Base-by-base conservation (phyloP, 2,113 vertebrate species). In the Columba livia region DNA sequence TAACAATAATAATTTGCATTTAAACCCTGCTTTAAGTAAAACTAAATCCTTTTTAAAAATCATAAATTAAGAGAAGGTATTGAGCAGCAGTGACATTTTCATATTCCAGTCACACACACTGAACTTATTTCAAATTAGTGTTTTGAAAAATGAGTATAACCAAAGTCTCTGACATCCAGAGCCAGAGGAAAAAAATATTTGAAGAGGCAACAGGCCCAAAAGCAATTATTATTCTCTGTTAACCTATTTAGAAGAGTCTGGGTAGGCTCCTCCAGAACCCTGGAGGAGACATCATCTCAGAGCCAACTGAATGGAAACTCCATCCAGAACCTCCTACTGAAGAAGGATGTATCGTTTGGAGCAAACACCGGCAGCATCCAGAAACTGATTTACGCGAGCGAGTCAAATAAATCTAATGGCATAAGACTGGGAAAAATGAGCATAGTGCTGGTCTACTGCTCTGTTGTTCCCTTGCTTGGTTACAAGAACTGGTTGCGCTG, bases 141-240 rank as follows among this genome's bases (percentile, higher is more conserved):
- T 88, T 89, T 89, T 92, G 89, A 93, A 94, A 95, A 96, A 67
- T 60, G 20, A 90, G 65, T 47, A 40, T 54, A 93, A 94, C 54
- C 28, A 74, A 95, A 92, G 48, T 20, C 34, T 86, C 65, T 58
- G 80, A 86, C 62, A 91, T 90, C 9, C 56, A 72, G 72, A 75
- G 60, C 5, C 2, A 1, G 48, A 74, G 75, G 48, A 65, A 79
- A 67, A 81, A 81, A 87, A 50, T 38, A 57, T 77, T 47, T 93
- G 77, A 82, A 40, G 44, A 80, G 25, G 51, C 24, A 60, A 57
- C 75, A 75, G 50, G 93, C 21, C 31, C 75, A 47, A 64, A 60
- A 71, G 58, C 42, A 93, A 86, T 94, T 79, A 93, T 88, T 94
- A 73, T 75, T 54, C 72, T 88, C 85, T 56, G n/a, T 62, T 74